phyloP scores from a whole-genome alignment of 2,888 invertebrate genomes.

The Gymnoscelis rufifasciata region DNA sequence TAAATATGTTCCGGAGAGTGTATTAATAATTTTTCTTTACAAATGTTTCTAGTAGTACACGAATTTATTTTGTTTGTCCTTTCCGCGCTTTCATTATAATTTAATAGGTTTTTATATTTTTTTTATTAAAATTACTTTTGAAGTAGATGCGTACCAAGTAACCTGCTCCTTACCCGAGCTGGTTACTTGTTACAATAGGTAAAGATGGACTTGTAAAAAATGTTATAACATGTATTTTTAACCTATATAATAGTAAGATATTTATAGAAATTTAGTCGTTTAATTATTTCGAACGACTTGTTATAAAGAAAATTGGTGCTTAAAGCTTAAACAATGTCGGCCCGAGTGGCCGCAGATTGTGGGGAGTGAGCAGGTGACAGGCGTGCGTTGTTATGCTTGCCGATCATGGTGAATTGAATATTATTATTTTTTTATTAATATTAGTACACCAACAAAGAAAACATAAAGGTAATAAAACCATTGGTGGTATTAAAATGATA shows the following conservation, averaged over 20 bases:
- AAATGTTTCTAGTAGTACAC: conserved; percentile 48
- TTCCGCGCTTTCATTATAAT: conserved; percentile 48
- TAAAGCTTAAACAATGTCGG: conserved; percentile 74
- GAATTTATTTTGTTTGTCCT: conserved; percentile 42
- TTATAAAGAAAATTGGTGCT: conserved; percentile 80
- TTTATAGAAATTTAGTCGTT: conserved; percentile 79
- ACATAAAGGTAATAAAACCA: neutral
- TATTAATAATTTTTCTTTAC: conserved; percentile 37
- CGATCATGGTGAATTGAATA: conserved; percentile 38
- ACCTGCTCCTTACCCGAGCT: conserved; percentile 43
- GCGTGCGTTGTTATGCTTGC: conserved; percentile 76
- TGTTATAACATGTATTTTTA: conserved; percentile 79
- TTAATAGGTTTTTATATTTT: conserved; percentile 49
- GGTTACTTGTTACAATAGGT: conserved; percentile 53
- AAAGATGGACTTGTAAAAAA: conserved; percentile 77
- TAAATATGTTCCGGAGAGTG: conserved; percentile 71
- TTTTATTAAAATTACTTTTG: conserved; percentile 43
- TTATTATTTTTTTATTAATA: no score
- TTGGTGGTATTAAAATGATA: no score
- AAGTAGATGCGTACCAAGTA: conserved; percentile 47
- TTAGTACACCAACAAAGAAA: no score
- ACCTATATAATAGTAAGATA: conserved; percentile 78
- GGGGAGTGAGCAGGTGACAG: conserved; percentile 74
- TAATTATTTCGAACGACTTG: conserved; percentile 80
- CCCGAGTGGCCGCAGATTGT: conserved; percentile 68